Base-by-base conservation (phyloP, 2,888 invertebrate genomes). In the Rhagophthalmus giganteus region DNA sequence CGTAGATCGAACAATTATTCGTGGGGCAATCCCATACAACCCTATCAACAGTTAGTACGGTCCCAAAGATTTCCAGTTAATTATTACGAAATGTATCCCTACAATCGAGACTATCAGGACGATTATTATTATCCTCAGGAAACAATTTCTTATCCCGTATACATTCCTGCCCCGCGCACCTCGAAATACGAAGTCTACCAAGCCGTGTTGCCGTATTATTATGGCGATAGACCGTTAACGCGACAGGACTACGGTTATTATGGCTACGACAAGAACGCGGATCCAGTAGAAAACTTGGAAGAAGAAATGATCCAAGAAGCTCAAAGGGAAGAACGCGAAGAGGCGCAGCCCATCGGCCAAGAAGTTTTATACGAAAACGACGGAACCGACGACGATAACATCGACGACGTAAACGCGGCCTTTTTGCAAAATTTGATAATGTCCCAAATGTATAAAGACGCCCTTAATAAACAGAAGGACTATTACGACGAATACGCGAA, bases 381-480 rank as follows among this genome's bases (percentile, higher is more conserved):
- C 54, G 60, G 57, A 2, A 34, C 63, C 20, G 67, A 67, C n/a
- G 67, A 67, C n/a, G 61, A 59, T 8, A 67, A 62, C 41, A 62
- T 73, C 9, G 76, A 76, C 24, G 75, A 76, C 44, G 74, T 73
- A 2, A 85, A 81, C 68, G 82, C 83, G 42, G 82, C 83, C 35
- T 85, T 86, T 69, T 75, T 86, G 44, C 82, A 84, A 64, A 86
- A 86, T 67, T 74, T 85, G 54, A 84, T 84, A 60, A 77, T 84
- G 56, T 81, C 84, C 1, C 83, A 85, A 70, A 82, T 82, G 80
- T 82, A 81, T 64, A 80, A 80, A 66, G 81, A 82, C 62, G 79
- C 80, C 0, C 35, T 69, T n/a, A 63, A 59, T 30, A 63, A 67
- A 31, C 55, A 61, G 8, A 61, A 62, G 15, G 54, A 62, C 31